Percentiles rank a stretch among this genome's conserved stretches.
phyloP scores from a whole-genome alignment of 1,140 invertebrate genomes.

The Trichoplusia ni region DNA sequence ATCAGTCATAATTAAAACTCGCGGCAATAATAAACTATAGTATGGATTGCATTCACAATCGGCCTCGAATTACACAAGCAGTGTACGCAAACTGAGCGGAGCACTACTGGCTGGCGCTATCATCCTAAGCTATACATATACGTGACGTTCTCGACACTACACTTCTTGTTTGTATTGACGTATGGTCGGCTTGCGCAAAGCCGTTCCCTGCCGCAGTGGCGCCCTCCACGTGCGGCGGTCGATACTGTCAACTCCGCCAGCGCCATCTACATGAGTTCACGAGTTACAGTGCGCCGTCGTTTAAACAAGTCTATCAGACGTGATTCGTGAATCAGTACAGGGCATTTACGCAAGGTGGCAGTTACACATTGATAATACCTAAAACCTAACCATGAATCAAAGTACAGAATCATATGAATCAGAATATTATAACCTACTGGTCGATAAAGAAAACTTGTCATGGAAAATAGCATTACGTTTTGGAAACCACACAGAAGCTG shows the following conservation, averaged over 20 bases:
- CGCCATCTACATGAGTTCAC: slow-evolving; percentile 27
- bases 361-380: too few species aligned
- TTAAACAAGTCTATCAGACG: background rate
- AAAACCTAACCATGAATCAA: too few species aligned
- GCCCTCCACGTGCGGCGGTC: background rate
- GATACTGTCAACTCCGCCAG: slow-evolving; percentile 10
- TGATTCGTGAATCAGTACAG: background rate
- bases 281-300: background rate
- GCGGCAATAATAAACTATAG: slow-evolving; percentile 56
- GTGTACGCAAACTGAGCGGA: slow-evolving; percentile 65
- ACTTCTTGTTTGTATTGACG: slow-evolving; percentile 78
- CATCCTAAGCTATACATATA: slow-evolving; percentile 68
- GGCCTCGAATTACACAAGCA: slow-evolving; percentile 66
- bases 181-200: slow-evolving; percentile 63
- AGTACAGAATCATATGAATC: too few species aligned
- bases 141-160: slow-evolving; percentile 57
- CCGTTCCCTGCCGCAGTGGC: background rate
- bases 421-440: too few species aligned
- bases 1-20: slow-evolving; percentile 60
- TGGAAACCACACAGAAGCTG: too few species aligned
- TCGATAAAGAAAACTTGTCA: too few species aligned
- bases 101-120: slow-evolving; percentile 68
- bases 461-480: too few species aligned
- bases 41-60: slow-evolving; percentile 59
- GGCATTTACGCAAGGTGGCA: background rate